These are phyloP conservation scores for Excalfactoria chinensis DNA, from an alignment of 2,113 vertebrate species.

Conservation along the genomic window DNA sequence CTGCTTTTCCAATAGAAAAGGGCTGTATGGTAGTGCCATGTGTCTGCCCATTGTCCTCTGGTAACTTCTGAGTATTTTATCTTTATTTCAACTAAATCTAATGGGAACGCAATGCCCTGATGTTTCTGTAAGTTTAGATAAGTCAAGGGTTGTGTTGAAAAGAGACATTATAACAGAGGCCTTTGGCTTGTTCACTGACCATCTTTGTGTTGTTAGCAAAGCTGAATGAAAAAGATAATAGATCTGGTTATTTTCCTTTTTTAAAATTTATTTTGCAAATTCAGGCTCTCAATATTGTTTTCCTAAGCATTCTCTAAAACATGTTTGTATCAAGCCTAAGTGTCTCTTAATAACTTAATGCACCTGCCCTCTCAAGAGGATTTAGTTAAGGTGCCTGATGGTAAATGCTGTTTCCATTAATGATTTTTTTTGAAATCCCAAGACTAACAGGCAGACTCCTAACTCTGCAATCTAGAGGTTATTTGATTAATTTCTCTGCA, in stretches of 20 bases:
- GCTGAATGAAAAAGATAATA: background rate
- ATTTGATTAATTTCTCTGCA: slow-evolving; percentile 30
- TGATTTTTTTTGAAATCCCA: slow-evolving; percentile 12
- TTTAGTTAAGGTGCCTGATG: slow-evolving; percentile 13
- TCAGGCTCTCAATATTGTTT: background rate
- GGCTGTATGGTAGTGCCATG: background rate
- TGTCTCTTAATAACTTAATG: slow-evolving; percentile 49
- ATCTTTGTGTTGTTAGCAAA: background rate
- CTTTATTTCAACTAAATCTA: background rate
- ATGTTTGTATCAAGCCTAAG: background rate
- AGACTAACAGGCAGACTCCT: slow-evolving; percentile 20
- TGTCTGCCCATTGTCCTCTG: background rate
- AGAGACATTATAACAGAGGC: background rate
- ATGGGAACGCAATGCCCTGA: background rate
- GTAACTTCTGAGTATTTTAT: background rate
- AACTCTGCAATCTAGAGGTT: slow-evolving; percentile 17
- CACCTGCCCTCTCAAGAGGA: slow-evolving; percentile 27
- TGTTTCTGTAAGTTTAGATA: background rate
- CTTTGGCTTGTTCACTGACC: background rate
- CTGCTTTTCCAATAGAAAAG: background rate
- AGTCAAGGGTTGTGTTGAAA: background rate
- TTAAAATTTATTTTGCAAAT: background rate
- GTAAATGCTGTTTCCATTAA: slow-evolving; percentile 53
- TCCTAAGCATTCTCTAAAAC: background rate
- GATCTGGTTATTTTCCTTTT: background rate